Conservation (phyloP, 2,113 vertebrate genomes). For the Galemys pyrenaicus region DNA sequence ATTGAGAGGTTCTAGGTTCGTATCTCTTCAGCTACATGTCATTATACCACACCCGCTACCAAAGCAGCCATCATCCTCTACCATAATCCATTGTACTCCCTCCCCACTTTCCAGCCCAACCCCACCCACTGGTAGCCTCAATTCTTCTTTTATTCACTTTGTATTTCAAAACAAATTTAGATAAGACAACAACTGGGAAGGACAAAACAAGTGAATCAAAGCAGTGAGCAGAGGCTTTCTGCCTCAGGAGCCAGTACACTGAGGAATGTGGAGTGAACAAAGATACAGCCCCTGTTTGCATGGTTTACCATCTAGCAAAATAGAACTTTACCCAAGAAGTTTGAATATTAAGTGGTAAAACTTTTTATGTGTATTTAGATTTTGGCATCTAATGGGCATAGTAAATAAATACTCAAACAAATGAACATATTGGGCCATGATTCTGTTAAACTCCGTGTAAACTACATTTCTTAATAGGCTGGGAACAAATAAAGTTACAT, state of each 20-base stretch:
- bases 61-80: too few species aligned
- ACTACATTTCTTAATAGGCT: background rate
- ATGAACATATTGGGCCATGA: background rate
- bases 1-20: too few species aligned
- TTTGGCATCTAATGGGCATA: background rate
- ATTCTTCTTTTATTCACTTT: background rate
- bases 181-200: background rate
- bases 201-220: background rate
- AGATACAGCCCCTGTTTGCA: background rate
- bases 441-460: background rate
- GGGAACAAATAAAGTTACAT: background rate
- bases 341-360: background rate
- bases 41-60: too few species aligned
- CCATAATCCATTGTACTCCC: too few species aligned
- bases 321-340: background rate
- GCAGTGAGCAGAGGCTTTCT: background rate
- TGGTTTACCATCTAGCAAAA: background rate
- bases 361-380: background rate
- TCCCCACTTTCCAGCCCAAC: too few species aligned
- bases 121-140: too few species aligned
- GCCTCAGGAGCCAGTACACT: background rate
- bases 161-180: slow-evolving; percentile 19
- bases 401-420: background rate
- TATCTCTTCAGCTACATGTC: background rate
- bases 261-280: background rate